Percentiles rank a stretch among this genome's conserved stretches.
Evolutionary conservation across 92 coral and sea anemone genomes (phyloP).

Genomic region (Porites evermanni): DNA sequence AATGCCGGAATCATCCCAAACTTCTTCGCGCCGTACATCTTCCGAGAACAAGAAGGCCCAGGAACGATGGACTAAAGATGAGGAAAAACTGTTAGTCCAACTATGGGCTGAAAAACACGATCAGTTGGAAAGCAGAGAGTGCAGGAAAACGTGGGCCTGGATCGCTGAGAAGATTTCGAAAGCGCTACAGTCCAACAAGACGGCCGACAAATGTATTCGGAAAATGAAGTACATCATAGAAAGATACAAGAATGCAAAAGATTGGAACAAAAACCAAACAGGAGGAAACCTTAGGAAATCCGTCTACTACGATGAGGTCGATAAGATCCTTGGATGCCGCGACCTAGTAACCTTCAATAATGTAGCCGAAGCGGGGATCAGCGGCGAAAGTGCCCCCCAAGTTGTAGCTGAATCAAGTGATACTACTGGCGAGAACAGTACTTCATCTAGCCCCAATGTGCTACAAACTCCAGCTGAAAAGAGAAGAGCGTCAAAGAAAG

Average conservation of each 20-base stretch:
- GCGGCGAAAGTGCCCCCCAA: neutral
- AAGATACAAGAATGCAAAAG: no score
- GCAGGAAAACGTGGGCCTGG: neutral
- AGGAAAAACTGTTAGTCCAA: conserved; percentile 44
- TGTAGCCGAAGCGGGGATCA: conserved; percentile 5
- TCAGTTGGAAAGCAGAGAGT: conserved; percentile 16
- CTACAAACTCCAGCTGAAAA: neutral
- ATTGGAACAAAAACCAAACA: no score
- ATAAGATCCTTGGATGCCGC: conserved; percentile 6
- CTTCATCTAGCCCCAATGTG: conserved; percentile 9
- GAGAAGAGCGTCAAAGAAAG: conserved; percentile 23
- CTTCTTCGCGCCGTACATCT: no score
- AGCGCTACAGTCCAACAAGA: neutral
- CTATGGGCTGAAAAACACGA: conserved; percentile 54
- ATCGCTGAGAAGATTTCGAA: no score
- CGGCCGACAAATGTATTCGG: conserved; percentile 9
- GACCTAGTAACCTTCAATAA: conserved; percentile 37
- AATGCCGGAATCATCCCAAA: neutral
- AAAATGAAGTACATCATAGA: neutral
- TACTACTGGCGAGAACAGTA: conserved; percentile 1
- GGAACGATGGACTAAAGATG: conserved; percentile 45
- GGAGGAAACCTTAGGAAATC: conserved; percentile 18
- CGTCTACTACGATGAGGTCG: conserved; percentile 42
- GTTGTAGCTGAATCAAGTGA: conserved; percentile 3
- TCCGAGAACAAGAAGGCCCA: conserved; percentile 23